Base-by-base conservation (phyloP, 2,888 invertebrate species). In the Drosophila formosana region DNA sequence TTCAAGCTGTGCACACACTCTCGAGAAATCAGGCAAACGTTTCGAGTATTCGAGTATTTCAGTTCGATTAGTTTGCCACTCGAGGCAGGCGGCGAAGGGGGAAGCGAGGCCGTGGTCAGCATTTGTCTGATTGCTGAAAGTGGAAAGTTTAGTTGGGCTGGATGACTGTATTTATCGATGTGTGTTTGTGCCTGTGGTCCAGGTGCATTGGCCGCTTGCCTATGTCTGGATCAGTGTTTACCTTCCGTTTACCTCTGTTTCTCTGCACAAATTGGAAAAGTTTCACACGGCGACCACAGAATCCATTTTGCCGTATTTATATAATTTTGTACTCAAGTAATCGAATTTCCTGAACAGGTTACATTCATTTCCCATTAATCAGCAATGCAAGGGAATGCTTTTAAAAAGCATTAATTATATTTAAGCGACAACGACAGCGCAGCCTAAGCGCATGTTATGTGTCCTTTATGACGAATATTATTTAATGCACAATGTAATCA, bases 11-110 rank as follows among this genome's bases (percentile, higher is more conserved):
- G 77, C 69, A 71, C 69, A 43, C 39, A 80, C 80, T 86, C 82
- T 86, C 73, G 86, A 86, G 82, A 74, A 86, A 84, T 85, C 82
- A 82, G 74, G 74, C 79, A 82, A 80, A 77, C 80, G 72, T 73
- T 80, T 67, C 67, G 71, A 78, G 66, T 37, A 45, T 28, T 57
- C 30, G 68, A 55, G 55, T 70, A 75, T 85, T 80, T 84, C 64
- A 66, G 66, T 81, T 84, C 79, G 84, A 86, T 84, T 87, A 82
- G 83, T 82, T 84, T 85, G 75, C 55, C 66, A 47, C 67, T 74
- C 73, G 56, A 72, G 66, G 57, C n/a, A 65, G 34, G 51, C 45
- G 49, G 47, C 64, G 5, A 18, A 18, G 18, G 18, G 18, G 18
- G 18, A 18, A 18, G 2, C 18, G 2, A n/a, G 58, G 47, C 69